These are phyloP conservation scores for Aphelenchoides besseyi DNA, from an alignment of 1,140 invertebrate genomes.

Conservation along the genomic window DNA sequence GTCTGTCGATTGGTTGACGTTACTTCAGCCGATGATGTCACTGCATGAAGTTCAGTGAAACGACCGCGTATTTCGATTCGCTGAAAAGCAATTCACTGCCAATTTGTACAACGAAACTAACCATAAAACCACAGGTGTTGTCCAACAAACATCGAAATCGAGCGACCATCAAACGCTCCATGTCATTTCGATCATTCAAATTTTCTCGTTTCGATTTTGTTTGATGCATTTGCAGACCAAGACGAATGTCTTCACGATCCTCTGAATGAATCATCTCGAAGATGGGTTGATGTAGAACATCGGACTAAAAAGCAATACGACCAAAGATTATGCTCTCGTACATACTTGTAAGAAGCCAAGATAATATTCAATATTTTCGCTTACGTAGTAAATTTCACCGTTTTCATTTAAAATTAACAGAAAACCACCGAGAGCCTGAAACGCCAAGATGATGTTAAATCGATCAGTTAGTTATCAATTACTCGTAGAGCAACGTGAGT, in stretches of 20 bases:
- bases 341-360: slow-evolving; percentile 98
- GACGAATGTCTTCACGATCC: slow-evolving; percentile 83
- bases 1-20: neutral
- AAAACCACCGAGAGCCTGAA: slow-evolving; percentile 94
- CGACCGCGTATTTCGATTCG: slow-evolving; percentile 39
- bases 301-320: slow-evolving; percentile 73
- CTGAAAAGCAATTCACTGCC: slow-evolving; percentile 24
- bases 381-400: slow-evolving; percentile 97
- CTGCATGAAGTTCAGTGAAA: slow-evolving; percentile 36
- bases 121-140: slow-evolving; percentile 89
- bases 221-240: neutral
- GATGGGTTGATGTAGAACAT: slow-evolving; percentile 96
- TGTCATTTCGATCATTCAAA: slow-evolving; percentile 75
- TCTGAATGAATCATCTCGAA: slow-evolving; percentile 98
- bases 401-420: slow-evolving; percentile 95
- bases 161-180: slow-evolving; percentile 88
- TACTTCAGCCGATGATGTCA: neutral
- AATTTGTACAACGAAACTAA: neutral
- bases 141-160: slow-evolving; percentile 95
- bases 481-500: slow-evolving; percentile 34
- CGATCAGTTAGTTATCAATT: neutral
- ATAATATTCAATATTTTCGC: slow-evolving; percentile 97
- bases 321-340: neutral
- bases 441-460: neutral
- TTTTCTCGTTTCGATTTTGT: neutral